Percentiles rank a stretch among this genome's conserved stretches.
phyloP scores from a whole-genome alignment of 2,113 vertebrate genomes.

The Monopterus albus region DNA sequence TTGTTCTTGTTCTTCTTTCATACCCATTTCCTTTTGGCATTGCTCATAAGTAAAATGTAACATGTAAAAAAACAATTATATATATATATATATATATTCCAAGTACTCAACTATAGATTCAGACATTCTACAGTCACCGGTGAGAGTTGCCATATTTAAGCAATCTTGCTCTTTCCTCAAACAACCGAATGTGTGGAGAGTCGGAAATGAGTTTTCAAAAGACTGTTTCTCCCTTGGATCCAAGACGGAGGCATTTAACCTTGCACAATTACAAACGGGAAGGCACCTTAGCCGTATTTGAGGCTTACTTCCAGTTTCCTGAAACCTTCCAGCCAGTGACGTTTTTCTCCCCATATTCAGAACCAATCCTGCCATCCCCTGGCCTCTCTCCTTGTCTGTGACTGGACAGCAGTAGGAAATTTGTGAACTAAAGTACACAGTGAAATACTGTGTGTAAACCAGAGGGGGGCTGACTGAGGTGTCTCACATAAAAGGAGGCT shows the following conservation, averaged over 20 bases:
- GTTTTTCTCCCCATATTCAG: constrained; percentile 47
- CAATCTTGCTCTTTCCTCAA: constrained; percentile 24
- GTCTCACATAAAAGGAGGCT: constrained; percentile 30
- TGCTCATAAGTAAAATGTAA: constrained; percentile 52
- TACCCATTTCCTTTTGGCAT: constrained; percentile 42
- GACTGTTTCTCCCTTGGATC: constrained; percentile 70
- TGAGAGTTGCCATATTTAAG: constrained; percentile 24
- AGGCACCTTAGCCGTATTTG: constrained; percentile 57
- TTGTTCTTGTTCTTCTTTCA: constrained; percentile 30
- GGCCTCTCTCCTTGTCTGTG: constrained; percentile 44
- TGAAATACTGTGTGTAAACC: constrained; percentile 34
- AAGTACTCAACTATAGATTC: constrained; percentile 39
- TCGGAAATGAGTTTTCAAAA: constrained; percentile 29
- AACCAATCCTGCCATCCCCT: constrained; percentile 48
- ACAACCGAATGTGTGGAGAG: constrained; percentile 36
- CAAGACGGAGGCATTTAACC: constrained; percentile 72
- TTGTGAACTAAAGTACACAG: constrained; percentile 40
- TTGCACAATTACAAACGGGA: constrained; percentile 77
- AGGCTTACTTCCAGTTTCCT: constrained; percentile 66
- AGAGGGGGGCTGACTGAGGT: constrained; percentile 18
- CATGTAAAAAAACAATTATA: constrained; percentile 43
- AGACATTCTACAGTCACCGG: constrained; percentile 30
- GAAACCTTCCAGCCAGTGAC: constrained; percentile 53
- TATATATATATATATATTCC: constrained; percentile 29
- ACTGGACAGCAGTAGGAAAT: constrained; percentile 49